Conservation (phyloP, 2,113 vertebrate species). For the Cepphus grylle region DNA sequence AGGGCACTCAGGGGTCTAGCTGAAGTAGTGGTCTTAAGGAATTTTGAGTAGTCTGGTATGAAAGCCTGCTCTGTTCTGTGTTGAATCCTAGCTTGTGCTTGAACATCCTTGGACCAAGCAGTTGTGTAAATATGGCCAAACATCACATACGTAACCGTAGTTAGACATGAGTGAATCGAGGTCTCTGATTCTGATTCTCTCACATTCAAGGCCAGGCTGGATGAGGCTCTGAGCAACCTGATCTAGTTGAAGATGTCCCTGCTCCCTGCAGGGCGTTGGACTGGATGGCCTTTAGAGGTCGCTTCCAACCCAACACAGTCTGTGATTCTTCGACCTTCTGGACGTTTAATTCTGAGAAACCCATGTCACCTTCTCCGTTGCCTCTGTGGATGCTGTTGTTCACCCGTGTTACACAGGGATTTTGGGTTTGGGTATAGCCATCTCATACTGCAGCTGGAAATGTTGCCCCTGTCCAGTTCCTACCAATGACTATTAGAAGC, state of each 20-base stretch:
- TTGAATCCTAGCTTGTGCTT: neutral
- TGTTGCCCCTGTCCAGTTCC: neutral
- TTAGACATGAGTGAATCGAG: neutral
- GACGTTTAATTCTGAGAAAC: neutral
- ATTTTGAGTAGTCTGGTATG: neutral
- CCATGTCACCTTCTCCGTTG: neutral
- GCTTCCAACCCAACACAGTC: too few relatives aligned
- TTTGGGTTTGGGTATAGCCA: neutral
- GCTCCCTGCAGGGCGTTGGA: too few relatives aligned
- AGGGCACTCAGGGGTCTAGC: neutral
- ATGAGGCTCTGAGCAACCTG: too few relatives aligned
- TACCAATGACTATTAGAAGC: rapidly evolving
- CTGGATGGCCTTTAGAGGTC: too few relatives aligned
- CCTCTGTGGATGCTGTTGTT: neutral
- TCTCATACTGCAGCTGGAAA: neutral
- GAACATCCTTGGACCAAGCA: neutral
- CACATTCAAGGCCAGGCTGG: too few relatives aligned
- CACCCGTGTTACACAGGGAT: rapidly evolving
- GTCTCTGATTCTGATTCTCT: neutral
- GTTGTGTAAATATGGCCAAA: neutral
- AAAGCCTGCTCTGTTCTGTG: neutral
- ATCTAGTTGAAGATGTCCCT: too few relatives aligned
- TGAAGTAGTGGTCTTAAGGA: neutral
- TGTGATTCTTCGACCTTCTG: neutral
- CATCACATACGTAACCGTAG: rapidly evolving